Conservation (phyloP, 2,113 vertebrate species). For the Dermatemys mawii region DNA sequence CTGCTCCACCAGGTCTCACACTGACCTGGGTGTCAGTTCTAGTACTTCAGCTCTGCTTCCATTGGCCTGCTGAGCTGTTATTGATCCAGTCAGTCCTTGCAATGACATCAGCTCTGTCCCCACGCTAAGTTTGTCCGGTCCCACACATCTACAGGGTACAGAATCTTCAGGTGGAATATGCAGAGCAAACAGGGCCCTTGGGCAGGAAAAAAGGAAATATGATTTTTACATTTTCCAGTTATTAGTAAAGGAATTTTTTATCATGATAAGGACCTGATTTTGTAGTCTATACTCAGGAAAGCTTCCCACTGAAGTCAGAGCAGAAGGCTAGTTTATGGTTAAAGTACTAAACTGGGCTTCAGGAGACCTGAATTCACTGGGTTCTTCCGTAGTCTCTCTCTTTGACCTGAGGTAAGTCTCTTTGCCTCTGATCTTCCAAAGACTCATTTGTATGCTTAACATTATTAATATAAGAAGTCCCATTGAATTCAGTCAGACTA, state of each 20-base stretch:
- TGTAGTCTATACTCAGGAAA: background rate
- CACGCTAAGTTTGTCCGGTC: background rate
- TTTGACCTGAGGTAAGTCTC: background rate
- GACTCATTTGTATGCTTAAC: background rate
- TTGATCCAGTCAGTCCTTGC: background rate
- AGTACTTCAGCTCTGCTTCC: background rate
- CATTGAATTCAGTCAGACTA: background rate
- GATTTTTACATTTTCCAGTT: background rate
- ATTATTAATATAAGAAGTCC: background rate
- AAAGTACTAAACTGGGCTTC: background rate
- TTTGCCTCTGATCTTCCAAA: background rate
- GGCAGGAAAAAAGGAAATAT: background rate
- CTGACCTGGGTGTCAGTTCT: constrained; percentile 27
- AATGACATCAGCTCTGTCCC: background rate
- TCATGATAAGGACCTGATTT: background rate
- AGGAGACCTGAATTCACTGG: background rate
- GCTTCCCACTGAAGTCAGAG: background rate
- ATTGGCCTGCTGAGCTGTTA: background rate
- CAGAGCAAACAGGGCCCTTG: background rate
- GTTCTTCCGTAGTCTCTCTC: background rate
- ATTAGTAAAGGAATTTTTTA: background rate
- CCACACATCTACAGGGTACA: background rate
- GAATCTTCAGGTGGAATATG: background rate
- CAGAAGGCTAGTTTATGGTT: background rate
- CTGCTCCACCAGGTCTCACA: constrained; percentile 19